phyloP scores from a whole-genome alignment of 2,888 invertebrate genomes.

The Chaitophorus viminalis region DNA sequence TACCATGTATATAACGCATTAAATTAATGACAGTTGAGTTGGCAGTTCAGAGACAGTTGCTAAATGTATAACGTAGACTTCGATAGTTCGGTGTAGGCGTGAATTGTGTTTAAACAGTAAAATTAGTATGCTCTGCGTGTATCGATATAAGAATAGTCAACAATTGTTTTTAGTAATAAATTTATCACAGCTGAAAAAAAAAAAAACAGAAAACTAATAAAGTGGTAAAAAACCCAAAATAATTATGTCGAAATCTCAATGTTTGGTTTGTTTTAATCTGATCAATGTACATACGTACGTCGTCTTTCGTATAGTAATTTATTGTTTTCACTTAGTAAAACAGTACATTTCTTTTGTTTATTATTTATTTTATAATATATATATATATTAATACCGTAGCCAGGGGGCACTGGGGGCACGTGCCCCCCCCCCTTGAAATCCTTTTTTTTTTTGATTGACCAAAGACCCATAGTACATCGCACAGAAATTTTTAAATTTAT shows the following conservation, averaged over 20 bases:
- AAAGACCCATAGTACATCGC: too few relatives aligned
- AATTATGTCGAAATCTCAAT: background rate
- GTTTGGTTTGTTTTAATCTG: slow-evolving; percentile 32
- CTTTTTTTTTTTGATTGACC: too few relatives aligned
- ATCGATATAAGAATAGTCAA: background rate
- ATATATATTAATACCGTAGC: too few relatives aligned
- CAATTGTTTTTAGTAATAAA: background rate
- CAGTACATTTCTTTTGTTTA: background rate
- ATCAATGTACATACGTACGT: background rate
- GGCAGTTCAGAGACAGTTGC: too few relatives aligned
- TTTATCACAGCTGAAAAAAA: background rate
- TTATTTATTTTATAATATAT: background rate
- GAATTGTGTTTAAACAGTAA: background rate
- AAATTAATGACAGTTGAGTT: too few relatives aligned
- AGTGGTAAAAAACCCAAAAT: slow-evolving; percentile 26
- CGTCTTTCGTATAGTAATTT: slow-evolving; percentile 24
- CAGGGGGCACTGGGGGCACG: too few relatives aligned
- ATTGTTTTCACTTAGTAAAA: background rate
- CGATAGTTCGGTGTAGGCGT: too few relatives aligned
- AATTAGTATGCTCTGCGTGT: background rate
- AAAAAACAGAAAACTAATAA: slow-evolving; percentile 6
- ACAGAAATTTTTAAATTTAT: too few relatives aligned
- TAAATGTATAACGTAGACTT: background rate
- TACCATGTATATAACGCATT: too few relatives aligned
- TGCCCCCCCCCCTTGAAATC: too few relatives aligned